phyloP scores from a whole-genome alignment of 2,797 vertebrate species.

The Chrysocyon brachyurus region DNA sequence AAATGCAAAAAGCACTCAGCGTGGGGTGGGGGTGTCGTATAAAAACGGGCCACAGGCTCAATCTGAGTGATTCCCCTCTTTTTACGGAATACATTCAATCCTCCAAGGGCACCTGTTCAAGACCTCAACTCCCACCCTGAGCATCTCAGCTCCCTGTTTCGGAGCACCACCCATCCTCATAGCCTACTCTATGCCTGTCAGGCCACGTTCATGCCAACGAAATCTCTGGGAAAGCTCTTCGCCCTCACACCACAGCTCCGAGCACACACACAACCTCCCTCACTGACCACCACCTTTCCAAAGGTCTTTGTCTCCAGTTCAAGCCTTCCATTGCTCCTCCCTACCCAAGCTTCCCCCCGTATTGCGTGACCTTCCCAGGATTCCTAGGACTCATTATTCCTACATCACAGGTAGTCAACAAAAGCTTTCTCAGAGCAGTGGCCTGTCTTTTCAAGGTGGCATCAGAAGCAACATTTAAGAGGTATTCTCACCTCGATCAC shows the following conservation, averaged over 20 bases:
- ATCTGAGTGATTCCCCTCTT: too few relatives aligned
- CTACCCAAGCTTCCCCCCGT: rapidly evolving
- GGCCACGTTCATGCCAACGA: rapidly evolving
- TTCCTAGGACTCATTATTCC: too few relatives aligned
- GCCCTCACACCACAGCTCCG: background rate
- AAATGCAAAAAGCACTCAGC: too few relatives aligned
- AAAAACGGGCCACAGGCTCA: background rate
- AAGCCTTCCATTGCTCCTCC: background rate
- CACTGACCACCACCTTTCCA: background rate
- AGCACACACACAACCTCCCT: background rate
- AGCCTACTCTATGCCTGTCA: background rate
- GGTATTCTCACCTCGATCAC: background rate
- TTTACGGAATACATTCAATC: rapidly evolving
- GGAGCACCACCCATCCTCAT: rapidly evolving
- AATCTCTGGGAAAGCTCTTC: too few relatives aligned
- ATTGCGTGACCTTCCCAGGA: rapidly evolving
- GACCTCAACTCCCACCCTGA: too few relatives aligned
- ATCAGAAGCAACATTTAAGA: background rate
- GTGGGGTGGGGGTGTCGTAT: background rate
- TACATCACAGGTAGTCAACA: rapidly evolving
- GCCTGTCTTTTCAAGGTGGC: rapidly evolving
- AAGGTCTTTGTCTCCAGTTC: background rate
- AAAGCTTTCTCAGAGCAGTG: background rate
- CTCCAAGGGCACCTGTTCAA: background rate
- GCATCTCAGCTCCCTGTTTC: too few relatives aligned